Conservation (phyloP, 2,113 vertebrate genomes). For the Anolis sagrei region DNA sequence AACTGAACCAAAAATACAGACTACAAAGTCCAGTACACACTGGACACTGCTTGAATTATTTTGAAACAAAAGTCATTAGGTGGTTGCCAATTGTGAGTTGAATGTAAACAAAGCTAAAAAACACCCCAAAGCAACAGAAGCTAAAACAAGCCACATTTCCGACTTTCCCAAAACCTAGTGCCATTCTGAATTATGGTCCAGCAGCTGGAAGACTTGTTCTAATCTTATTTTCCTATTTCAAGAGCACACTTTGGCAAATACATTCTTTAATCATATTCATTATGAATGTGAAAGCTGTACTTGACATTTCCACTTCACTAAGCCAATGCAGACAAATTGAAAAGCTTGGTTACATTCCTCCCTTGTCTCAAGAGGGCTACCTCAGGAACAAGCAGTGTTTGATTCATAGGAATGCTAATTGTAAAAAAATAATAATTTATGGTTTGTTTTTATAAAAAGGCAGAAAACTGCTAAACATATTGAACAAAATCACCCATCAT, state of each 20-base stretch:
- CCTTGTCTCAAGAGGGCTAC: slow-evolving; percentile 59
- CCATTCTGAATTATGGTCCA: slow-evolving; percentile 18
- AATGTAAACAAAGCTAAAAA: slow-evolving; percentile 43
- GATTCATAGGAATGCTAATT: slow-evolving; percentile 53
- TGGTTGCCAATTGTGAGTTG: slow-evolving; percentile 49
- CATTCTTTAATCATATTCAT: slow-evolving; percentile 57
- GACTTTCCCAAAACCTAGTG: background rate
- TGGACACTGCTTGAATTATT: slow-evolving; percentile 39
- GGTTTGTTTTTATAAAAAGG: background rate
- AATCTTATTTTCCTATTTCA: slow-evolving; percentile 59
- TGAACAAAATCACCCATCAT: background rate
- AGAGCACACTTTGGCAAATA: slow-evolving; percentile 46
- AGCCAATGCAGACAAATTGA: slow-evolving; percentile 55
- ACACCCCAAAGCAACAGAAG: slow-evolving; percentile 17
- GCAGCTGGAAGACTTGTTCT: slow-evolving; percentile 22
- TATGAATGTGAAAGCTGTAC: slow-evolving; percentile 57
- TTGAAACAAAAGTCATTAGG: slow-evolving; percentile 51
- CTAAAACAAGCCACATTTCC: background rate
- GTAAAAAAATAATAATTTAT: slow-evolving; percentile 41
- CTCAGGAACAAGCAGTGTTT: slow-evolving; percentile 36
- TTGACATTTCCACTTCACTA: slow-evolving; percentile 61
- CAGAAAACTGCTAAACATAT: background rate
- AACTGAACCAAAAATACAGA: slow-evolving; percentile 56
- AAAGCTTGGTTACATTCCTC: slow-evolving; percentile 53
- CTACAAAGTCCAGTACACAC: slow-evolving; percentile 30